phyloP scores from a whole-genome alignment of 2,888 invertebrate genomes.

The Portevinia maculata region DNA sequence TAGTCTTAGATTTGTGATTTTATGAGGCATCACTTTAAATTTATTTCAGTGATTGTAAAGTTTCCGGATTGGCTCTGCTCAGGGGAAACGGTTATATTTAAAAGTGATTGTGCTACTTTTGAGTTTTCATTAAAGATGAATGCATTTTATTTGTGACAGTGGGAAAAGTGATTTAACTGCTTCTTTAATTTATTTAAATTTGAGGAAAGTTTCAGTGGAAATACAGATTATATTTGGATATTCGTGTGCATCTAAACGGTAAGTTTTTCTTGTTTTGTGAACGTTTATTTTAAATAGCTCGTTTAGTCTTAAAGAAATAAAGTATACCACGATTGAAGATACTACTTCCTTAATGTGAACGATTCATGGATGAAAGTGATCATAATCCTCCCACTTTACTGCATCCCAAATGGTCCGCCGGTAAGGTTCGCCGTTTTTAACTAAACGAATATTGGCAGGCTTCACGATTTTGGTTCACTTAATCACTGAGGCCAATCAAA shows the following conservation, averaged over 20 bases:
- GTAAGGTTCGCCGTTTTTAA: too few relatives aligned
- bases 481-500: too few relatives aligned
- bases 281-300: too few relatives aligned
- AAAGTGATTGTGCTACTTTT: constrained; percentile 30
- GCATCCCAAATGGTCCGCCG: too few relatives aligned
- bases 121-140: neutral
- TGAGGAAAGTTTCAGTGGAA: too few relatives aligned
- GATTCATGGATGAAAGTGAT: too few relatives aligned
- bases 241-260: neutral
- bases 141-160: neutral
- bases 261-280: neutral
- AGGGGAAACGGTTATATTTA: constrained; percentile 14
- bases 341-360: too few relatives aligned
- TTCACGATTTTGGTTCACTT: too few relatives aligned
- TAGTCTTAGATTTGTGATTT: neutral
- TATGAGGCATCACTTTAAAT: constrained; percentile 18
- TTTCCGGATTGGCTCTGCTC: constrained; percentile 34
- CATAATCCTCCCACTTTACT: too few relatives aligned
- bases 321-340: too few relatives aligned
- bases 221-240: neutral
- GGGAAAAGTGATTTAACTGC: neutral
- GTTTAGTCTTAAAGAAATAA: too few relatives aligned
- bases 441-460: too few relatives aligned
- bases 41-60: constrained; percentile 21
- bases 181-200: neutral